A percentile compares a stretch with the other conserved stretches of the same genome.
phyloP scores from a whole-genome alignment of 2,888 invertebrate genomes.

The Orchesella flavescens region DNA sequence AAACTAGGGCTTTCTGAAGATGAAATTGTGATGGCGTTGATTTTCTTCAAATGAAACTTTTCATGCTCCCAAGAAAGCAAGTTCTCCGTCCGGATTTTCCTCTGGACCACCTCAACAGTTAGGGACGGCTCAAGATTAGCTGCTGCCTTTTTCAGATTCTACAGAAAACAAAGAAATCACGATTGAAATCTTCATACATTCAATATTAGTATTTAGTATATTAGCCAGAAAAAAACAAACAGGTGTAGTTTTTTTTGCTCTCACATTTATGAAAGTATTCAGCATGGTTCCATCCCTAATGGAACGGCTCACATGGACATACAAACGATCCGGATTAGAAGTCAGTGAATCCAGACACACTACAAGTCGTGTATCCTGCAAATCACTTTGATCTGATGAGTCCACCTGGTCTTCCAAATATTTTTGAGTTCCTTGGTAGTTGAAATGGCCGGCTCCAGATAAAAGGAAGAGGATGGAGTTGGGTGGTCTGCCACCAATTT shows the following conservation, averaged over 20 bases:
- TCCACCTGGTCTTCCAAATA: constrained; percentile 96
- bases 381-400: constrained; percentile 73
- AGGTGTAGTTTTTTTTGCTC: no score
- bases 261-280: constrained; percentile 76
- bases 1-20: constrained; percentile 63
- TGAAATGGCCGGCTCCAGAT: constrained; percentile 92
- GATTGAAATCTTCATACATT: no score
- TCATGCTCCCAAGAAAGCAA: constrained; percentile 97
- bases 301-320: constrained; percentile 96
- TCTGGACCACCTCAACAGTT: constrained; percentile 84
- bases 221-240: constrained; percentile 10
- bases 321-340: constrained; percentile 80
- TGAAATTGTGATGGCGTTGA: constrained; percentile 69
- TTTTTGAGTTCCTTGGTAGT: constrained; percentile 95
- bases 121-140: constrained; percentile 74
- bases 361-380: constrained; percentile 89
- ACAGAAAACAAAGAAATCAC: neutral
- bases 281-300: constrained; percentile 89
- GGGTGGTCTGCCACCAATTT: constrained; percentile 81
- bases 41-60: constrained; percentile 87
- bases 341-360: constrained; percentile 86
- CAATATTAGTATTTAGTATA: constrained; percentile 25
- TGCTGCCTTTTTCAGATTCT: constrained; percentile 80
- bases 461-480: constrained; percentile 86
- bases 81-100: constrained; percentile 96